phyloP scores from a whole-genome alignment of 35 echinoderm and acorn worm species.

The Acanthaster planci region DNA sequence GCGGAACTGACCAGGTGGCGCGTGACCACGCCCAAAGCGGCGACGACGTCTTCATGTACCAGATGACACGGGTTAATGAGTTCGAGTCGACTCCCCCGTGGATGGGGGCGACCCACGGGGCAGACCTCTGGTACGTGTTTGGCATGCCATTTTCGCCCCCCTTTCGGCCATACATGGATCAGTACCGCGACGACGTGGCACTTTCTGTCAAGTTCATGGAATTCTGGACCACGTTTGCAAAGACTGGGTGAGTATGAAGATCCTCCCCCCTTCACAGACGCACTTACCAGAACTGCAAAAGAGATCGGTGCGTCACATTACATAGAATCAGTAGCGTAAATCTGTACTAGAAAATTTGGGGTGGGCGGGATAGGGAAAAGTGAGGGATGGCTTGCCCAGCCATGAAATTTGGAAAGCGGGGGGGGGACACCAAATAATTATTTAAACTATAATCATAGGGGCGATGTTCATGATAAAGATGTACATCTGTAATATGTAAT shows the following conservation, averaged over 20 bases:
- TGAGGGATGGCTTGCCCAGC: too few species aligned
- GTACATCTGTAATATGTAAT: too few species aligned
- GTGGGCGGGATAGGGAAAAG: too few species aligned
- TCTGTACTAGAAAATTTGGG: too few species aligned
- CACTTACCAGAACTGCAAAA: too few species aligned
- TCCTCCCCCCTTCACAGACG: too few species aligned
- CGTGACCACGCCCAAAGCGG: conserved; percentile 38
- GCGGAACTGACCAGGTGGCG: conserved; percentile 47
- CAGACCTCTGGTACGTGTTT: conserved; percentile 55
- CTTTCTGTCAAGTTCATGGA: conserved; percentile 73
- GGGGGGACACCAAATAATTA: too few species aligned
- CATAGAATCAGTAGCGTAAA: too few species aligned
- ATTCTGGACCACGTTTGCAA: conserved; percentile 81
- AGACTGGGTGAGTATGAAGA: conserved; percentile 52
- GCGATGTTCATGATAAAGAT: too few species aligned
- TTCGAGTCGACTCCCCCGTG: conserved; percentile 1
- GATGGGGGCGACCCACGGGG: conserved; percentile 57
- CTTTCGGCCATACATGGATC: neutral
- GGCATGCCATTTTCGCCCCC: conserved; percentile 30
- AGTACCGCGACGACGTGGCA: conserved; percentile 31
- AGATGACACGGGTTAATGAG: conserved; percentile 50
- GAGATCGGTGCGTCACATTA: too few species aligned
- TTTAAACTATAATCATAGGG: too few species aligned
- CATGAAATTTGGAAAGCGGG: too few species aligned
- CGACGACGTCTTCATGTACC: conserved; percentile 51